Evolutionary conservation across 1,140 invertebrate genomes (phyloP).

Genomic region (Lordiphosa stackelbergi): DNA sequence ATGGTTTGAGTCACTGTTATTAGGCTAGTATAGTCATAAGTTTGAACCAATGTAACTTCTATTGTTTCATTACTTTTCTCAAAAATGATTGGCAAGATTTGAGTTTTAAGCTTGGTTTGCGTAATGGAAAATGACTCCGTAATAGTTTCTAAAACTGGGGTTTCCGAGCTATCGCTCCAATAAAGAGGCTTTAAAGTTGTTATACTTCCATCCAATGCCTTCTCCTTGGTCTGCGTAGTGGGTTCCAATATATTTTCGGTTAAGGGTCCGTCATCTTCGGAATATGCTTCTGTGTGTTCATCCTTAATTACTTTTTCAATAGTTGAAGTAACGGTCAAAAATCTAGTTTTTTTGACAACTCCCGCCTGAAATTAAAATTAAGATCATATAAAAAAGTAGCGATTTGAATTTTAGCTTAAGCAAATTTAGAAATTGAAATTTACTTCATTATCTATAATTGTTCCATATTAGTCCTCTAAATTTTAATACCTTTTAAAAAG

Average conservation of each 20-base stretch:
- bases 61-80: slow-evolving; percentile 84
- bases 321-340: slow-evolving; percentile 89
- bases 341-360: slow-evolving; percentile 90
- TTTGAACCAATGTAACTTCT: slow-evolving; percentile 89
- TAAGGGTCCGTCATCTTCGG: slow-evolving; percentile 82
- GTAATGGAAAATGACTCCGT: slow-evolving; percentile 94
- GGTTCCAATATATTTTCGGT: slow-evolving; percentile 92
- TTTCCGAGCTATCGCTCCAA: slow-evolving; percentile 85
- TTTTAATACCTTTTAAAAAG: no score
- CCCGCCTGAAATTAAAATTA: slow-evolving; percentile 83
- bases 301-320: slow-evolving; percentile 85
- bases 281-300: slow-evolving; percentile 78
- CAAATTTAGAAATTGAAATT: no score
- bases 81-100: slow-evolving; percentile 87
- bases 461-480: no score
- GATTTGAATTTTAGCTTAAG: no score
- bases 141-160: slow-evolving; percentile 89
- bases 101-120: slow-evolving; percentile 90
- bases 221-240: slow-evolving; percentile 84
- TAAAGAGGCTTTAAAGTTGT: slow-evolving; percentile 89
- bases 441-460: no score
- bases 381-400: no score
- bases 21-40: slow-evolving; percentile 89
- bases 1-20: slow-evolving; percentile 92
- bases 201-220: slow-evolving; percentile 85